Evolutionary conservation across 2,888 invertebrate genomes (phyloP).

Genomic region (Philereme vetulata): DNA sequence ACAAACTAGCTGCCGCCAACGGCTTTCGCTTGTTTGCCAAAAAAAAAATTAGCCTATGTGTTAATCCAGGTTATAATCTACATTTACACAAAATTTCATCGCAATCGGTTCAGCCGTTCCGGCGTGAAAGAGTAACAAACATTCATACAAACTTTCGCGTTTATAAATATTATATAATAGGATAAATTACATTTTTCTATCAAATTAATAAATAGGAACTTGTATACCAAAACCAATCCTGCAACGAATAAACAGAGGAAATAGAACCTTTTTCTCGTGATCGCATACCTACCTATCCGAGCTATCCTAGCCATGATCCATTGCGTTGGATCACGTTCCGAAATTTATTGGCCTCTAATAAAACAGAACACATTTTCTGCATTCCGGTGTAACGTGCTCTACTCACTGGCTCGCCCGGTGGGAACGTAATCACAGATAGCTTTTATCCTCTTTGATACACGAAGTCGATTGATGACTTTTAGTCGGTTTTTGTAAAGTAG

Average conservation of each 20-base stretch:
- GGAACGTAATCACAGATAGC: conserved; percentile 46
- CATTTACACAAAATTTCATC: no score
- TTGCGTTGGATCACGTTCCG: conserved; percentile 68
- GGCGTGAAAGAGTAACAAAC: no score
- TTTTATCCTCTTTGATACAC: conserved; percentile 14
- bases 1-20: no score
- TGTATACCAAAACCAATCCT: background rate
- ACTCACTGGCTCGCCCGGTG: conserved; percentile 22
- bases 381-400: conserved; percentile 56
- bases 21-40: no score
- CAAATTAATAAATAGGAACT: no score
- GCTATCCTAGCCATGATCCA: conserved; percentile 51
- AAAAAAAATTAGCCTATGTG: no score
- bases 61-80: no score
- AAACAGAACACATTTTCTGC: conserved; percentile 76
- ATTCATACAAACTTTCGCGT: no score
- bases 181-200: no score
- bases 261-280: conserved; percentile 45
- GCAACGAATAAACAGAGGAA: conserved; percentile 9
- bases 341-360: conserved; percentile 77
- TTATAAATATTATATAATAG: no score
- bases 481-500: background rate
- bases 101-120: no score
- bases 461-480: conserved; percentile 4
- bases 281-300: conserved; percentile 37